Percentiles rank a stretch among this genome's conserved stretches.
phyloP scores from a whole-genome alignment of 92 coral and sea anemone species.

The Umimayanthus kanabou region DNA sequence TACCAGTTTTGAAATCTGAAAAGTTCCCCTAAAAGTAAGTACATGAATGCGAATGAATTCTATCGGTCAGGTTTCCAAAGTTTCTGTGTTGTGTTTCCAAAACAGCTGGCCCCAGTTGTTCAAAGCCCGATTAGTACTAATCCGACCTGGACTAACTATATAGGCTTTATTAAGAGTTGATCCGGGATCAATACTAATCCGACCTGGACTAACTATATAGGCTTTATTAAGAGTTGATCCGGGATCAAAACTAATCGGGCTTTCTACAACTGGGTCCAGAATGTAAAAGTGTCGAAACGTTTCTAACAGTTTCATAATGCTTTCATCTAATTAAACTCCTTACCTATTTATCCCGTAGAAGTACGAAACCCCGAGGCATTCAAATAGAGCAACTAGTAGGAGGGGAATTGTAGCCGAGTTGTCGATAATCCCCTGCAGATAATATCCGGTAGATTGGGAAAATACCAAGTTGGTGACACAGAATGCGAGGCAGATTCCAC shows the following conservation, averaged over 20 bases:
- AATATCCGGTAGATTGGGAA: conserved; percentile 85
- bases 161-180: too few species aligned
- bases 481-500: conserved; percentile 72
- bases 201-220: too few species aligned
- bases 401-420: conserved; percentile 77
- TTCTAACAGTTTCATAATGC: not conserved
- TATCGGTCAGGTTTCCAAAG: not conserved
- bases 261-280: not conserved
- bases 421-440: conserved; percentile 80
- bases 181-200: too few species aligned
- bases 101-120: not conserved
- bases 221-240: too few species aligned
- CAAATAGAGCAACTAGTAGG: conserved; percentile 81
- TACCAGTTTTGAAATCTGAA: too few species aligned
- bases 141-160: too few species aligned
- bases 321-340: not conserved
- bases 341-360: conserved; percentile 94
- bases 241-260: too few species aligned
- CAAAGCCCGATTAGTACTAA: too few species aligned
- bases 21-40: too few species aligned
- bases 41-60: too few species aligned
- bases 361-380: conserved; percentile 82
- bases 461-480: conserved; percentile 72
- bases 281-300: not conserved
- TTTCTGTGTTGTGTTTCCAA: not conserved